phyloP scores from a whole-genome alignment of 2,113 vertebrate genomes.

The Anthoscopus minutus region DNA sequence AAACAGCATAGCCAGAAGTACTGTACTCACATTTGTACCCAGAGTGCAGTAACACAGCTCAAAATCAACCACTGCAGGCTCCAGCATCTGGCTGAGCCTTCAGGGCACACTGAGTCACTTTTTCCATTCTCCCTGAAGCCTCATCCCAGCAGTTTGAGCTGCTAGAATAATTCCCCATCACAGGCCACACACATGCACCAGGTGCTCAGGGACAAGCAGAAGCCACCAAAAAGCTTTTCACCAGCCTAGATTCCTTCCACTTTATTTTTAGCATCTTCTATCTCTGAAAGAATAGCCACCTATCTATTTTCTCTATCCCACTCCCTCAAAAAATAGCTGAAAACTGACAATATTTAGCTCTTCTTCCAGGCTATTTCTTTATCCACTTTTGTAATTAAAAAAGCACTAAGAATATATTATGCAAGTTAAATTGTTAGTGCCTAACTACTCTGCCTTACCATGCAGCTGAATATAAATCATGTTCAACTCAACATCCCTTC shows the following conservation, averaged over 20 bases:
- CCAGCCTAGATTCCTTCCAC: not conserved
- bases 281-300: not conserved
- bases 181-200: not conserved
- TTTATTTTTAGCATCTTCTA: not conserved
- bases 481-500: not conserved
- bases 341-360: not conserved
- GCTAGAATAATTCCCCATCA: not conserved
- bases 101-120: not conserved
- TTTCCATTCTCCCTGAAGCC: not conserved
- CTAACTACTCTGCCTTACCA: not conserved
- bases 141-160: not conserved
- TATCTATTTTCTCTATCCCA: not conserved
- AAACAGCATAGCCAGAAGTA: fast-evolving
- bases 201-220: not conserved
- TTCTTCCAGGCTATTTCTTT: not conserved
- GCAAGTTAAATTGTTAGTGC: not conserved
- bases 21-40: not conserved
- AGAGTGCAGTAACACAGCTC: not conserved
- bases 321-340: not conserved
- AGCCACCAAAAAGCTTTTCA: not conserved
- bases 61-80: not conserved
- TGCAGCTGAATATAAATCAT: not conserved
- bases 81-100: not conserved
- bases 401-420: not conserved
- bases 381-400: not conserved